Conservation (phyloP, 2,888 invertebrate species). For the Himalopsyche kuldschensis region DNA sequence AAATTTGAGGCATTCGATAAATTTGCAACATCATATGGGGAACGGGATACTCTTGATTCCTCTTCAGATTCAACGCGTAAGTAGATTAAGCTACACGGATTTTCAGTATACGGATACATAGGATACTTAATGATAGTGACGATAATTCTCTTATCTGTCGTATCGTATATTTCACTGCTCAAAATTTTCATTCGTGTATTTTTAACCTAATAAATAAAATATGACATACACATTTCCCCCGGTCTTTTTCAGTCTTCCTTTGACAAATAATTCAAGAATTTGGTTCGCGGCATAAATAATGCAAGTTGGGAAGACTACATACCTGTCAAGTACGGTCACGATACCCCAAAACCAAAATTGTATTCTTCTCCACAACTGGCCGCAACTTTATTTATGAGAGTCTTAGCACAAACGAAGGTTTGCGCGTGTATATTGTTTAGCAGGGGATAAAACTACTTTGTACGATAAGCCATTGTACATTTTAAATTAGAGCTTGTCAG, state of each 20-base stretch:
- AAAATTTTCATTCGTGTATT: too few species aligned
- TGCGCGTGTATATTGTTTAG: not conserved
- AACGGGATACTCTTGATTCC: too few species aligned
- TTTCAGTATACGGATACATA: too few species aligned
- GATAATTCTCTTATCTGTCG: too few species aligned
- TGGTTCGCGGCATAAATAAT: not conserved
- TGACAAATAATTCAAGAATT: not conserved
- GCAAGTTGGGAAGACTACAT: not conserved
- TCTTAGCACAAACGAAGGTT: not conserved
- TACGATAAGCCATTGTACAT: not conserved
- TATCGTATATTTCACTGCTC: too few species aligned
- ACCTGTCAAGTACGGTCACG: conserved; percentile 1
- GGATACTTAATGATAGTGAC: too few species aligned
- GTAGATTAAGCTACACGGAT: too few species aligned
- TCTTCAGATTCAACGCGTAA: too few species aligned
- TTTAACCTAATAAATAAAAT: too few species aligned
- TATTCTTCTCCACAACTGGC: not conserved
- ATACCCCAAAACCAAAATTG: not conserved
- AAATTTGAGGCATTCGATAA: too few species aligned
- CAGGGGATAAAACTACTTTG: not conserved
- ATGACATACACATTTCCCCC: not conserved
- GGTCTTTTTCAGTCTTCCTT: not conserved
- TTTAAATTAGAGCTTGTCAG: not conserved
- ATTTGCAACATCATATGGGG: too few species aligned
- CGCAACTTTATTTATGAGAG: not conserved